Base-by-base conservation (phyloP, 2,113 vertebrate species). In the Tupaia tana region DNA sequence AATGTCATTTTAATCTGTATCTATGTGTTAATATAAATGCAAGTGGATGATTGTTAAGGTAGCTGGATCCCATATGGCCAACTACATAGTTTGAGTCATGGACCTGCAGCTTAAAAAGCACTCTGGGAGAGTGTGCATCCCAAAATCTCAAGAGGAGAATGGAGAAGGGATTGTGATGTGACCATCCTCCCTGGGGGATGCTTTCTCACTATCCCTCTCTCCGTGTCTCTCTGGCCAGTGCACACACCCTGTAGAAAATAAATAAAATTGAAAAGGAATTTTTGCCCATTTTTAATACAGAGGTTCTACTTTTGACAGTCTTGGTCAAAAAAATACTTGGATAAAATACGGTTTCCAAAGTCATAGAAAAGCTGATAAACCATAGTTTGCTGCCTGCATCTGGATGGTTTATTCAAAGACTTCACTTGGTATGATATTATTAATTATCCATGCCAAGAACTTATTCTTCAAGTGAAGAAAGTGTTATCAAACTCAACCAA, bases 221-320 rank as follows among this genome's bases (percentile, higher is more conserved):
- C 43, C 43, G 43, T 43, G 4, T 43, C 43, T 43, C 43, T 43
- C 43, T 43, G 43, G 43, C 43, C 43, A 43, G 43, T 43, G 43
- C 43, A 43, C 43, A 43, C 43, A 43, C 43, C 43, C 43, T 43
- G 43, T 43, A 43, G 43, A 43, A 43, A 70, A 58, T 86, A 58
- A 91, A 61, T 85, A 27, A 69, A 87, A 61, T 52, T 69, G 78
- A 74, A 97, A 95, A 59, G 63, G 16, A 91, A 90, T 90, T 71
- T 91, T 20, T 22, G 18, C 24, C 61, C 1, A 70, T 77, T 94
- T 61, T 94, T 96, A 54, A 52, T 89, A 56, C 43, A 70, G 43
- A 66, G 77, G 29, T 25, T 85, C 56, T 94, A 75, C 10, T 81
- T 93, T 86, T 67, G 52, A 20, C 78, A 64, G 7, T 79, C 19